A percentile compares a stretch with the other conserved stretches of the same genome.
phyloP scores from a whole-genome alignment of 2,888 invertebrate genomes.

The Pseudeuparius sepicola region DNA sequence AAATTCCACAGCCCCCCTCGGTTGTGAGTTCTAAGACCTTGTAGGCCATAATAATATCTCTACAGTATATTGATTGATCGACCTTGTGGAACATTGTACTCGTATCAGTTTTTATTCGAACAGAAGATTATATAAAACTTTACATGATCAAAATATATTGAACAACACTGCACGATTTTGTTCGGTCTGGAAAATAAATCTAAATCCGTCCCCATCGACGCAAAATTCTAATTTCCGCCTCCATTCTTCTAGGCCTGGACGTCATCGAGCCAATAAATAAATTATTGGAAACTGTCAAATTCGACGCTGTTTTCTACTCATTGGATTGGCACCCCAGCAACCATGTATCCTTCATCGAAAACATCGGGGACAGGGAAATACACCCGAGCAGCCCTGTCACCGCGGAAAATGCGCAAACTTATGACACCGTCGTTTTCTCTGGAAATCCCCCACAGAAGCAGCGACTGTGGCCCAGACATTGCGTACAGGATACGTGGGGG shows the following conservation, averaged over 20 bases:
- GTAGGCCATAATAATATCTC: too few relatives aligned
- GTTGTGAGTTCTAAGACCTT: too few relatives aligned
- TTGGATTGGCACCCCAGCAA: constrained; percentile 96
- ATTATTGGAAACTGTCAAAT: constrained; percentile 67
- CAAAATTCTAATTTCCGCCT: constrained; percentile 1
- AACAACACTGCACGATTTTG: too few relatives aligned
- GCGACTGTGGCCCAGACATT: constrained; percentile 91
- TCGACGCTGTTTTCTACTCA: constrained; percentile 86
- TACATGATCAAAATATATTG: too few relatives aligned
- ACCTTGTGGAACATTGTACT: too few relatives aligned
- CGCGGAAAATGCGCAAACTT: constrained; percentile 67
- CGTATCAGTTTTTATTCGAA: too few relatives aligned
- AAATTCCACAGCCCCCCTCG: too few relatives aligned
- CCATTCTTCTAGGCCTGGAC: constrained; percentile 50
- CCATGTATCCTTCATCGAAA: constrained; percentile 94
- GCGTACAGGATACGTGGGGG: constrained; percentile 93
- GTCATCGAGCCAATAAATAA: constrained; percentile 87
- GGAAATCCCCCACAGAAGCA: constrained; percentile 80
- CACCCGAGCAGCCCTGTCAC: constrained; percentile 63
- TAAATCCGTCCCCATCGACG: too few relatives aligned
- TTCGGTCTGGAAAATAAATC: too few relatives aligned
- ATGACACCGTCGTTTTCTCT: constrained; percentile 88
- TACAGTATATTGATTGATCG: too few relatives aligned
- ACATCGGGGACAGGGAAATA: constrained; percentile 65
- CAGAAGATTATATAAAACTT: too few relatives aligned